phyloP scores from a whole-genome alignment of 2,888 invertebrate species.

The Tenthredo scrophulariae region DNA sequence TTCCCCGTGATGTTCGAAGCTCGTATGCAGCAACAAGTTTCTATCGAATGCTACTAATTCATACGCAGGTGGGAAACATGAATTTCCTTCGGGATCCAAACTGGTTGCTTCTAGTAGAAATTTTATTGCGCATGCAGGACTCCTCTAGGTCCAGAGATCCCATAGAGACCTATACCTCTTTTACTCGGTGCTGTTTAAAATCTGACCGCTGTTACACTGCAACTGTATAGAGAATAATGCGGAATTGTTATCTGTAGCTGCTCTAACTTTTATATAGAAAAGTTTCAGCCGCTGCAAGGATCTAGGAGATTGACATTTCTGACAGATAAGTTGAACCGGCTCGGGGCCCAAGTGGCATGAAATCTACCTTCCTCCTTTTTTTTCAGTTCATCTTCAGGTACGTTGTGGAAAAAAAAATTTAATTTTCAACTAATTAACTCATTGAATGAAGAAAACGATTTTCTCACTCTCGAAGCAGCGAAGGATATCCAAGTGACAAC shows the following conservation, averaged over 20 bases:
- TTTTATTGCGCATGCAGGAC: background rate
- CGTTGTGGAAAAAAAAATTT: background rate
- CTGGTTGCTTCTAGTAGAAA: background rate
- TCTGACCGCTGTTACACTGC: background rate
- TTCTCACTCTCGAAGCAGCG: background rate
- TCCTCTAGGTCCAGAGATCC: background rate
- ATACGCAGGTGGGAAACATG: background rate
- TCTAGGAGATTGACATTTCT: conserved; percentile 8
- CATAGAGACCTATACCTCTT: background rate
- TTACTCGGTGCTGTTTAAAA: background rate
- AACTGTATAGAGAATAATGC: background rate
- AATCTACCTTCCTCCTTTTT: background rate
- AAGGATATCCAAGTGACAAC: background rate
- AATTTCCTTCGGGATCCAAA: conserved; percentile 25
- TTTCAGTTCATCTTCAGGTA: background rate
- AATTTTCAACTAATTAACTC: background rate
- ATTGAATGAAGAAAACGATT: background rate
- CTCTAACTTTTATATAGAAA: conserved; percentile 7
- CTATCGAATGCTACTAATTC: conserved; percentile 16
- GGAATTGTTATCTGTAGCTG: background rate
- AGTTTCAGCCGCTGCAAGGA: background rate
- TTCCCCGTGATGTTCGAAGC: background rate
- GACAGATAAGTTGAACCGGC: conserved; percentile 7
- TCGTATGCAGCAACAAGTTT: background rate
- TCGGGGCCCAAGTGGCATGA: background rate